These are phyloP conservation scores for Merops nubicus DNA, from an alignment of 2,113 vertebrate genomes.

Conservation along the genomic window DNA sequence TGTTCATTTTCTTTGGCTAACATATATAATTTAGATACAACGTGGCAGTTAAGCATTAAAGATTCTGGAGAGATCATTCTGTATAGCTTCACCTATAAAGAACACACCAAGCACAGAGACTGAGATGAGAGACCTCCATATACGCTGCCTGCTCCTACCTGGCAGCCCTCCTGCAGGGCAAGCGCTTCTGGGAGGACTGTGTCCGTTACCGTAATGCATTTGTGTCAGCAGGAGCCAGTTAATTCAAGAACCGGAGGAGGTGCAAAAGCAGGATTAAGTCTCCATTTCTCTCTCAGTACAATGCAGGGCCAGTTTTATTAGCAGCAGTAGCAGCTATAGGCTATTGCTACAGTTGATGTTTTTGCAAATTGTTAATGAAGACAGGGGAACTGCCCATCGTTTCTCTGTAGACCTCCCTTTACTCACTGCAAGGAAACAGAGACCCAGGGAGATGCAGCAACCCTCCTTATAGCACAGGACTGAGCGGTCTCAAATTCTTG, in stretches of 20 bases:
- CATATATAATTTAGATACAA: accelerated
- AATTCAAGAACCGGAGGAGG: not conserved
- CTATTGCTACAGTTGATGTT: not conserved
- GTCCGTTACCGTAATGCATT: not conserved
- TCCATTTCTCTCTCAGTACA: too few species aligned
- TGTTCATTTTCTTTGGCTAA: not conserved
- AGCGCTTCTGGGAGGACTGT: not conserved
- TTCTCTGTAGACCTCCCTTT: not conserved
- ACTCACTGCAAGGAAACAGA: not conserved
- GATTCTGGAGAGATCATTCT: accelerated
- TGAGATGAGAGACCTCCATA: not conserved
- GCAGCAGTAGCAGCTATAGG: too few species aligned
- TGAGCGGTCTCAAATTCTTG: not conserved
- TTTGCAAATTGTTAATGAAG: not conserved
- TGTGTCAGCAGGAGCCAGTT: not conserved
- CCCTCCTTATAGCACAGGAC: not conserved
- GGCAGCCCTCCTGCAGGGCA: not conserved
- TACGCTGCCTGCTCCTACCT: accelerated
- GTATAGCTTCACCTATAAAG: not conserved
- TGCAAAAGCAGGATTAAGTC: not conserved
- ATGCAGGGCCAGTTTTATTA: not conserved
- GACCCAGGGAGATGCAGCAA: not conserved
- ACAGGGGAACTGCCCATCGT: not conserved
- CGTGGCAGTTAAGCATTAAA: not conserved
- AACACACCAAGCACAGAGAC: accelerated